Base-by-base conservation (phyloP, 2,888 invertebrate species). In the Stenichneumon culpator region DNA sequence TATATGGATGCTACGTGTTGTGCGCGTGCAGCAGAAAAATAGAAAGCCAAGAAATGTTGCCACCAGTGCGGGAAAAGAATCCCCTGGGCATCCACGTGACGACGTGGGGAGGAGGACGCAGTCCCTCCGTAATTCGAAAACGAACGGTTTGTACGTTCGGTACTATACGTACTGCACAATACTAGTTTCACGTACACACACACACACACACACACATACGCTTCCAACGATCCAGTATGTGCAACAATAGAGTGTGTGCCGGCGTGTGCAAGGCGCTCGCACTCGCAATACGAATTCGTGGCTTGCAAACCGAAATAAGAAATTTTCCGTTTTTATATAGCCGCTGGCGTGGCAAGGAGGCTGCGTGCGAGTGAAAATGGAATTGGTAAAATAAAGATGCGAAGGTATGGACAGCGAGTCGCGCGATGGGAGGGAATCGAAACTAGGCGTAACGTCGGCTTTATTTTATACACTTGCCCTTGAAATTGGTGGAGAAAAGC, bases 111-210 rank as follows among this genome's bases (percentile, higher is more conserved):
- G 57, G 57, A 11, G 25, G 57, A 4, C 57, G 57, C 22, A 50
- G 50, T 54, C 16, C 47, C 44, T 36, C 73, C 72, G 68, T 84
- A 78, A 81, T 81, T 81, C 81, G 75, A 81, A 78, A 84, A 84
- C 78, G 81, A 84, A 84, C 68, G 84, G 81, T 81, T 81, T 44
- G 72, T 69, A 84, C 81, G 77, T 78, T 81, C 44, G 73, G 73
- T 54, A 36, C 25, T 57, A 54, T 65, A 84, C 60, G 28, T 57
- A 63, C n/a, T 68, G 57, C 69, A 39, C 47, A 25, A 54, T 19
- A 44, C 57, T 32, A 57, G 28, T 57, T 25, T 52, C 14, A 19
- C n/a, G n/a, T n/a, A n/a, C n/a, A n/a, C n/a, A n/a, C n/a, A n/a
- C n/a, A n/a, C n/a, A n/a, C n/a, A n/a, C n/a, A n/a, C n/a, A n/a